These are phyloP conservation scores for Clarias batrachus DNA, from an alignment of 2,113 vertebrate genomes.

Conservation along the genomic window DNA sequence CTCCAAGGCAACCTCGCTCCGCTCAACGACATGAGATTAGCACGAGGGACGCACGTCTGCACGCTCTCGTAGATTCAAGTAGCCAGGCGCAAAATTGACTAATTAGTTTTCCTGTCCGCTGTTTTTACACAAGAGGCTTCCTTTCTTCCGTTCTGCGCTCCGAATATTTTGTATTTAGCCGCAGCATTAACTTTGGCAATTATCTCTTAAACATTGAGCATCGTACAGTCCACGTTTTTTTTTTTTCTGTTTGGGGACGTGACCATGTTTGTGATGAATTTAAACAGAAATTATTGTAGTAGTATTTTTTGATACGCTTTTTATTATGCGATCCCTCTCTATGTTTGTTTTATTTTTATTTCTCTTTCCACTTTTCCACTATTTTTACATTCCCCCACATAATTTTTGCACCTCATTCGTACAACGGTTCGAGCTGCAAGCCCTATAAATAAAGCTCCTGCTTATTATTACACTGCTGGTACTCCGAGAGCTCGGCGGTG, in stretches of 20 bases:
- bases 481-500: neutral
- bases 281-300: too few species aligned
- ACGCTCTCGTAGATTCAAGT: constrained; percentile 9
- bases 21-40: constrained; percentile 33
- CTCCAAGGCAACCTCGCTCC: neutral
- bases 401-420: too few species aligned
- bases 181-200: neutral
- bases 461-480: too few species aligned
- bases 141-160: neutral
- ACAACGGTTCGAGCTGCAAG: too few species aligned
- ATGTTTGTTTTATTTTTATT: too few species aligned
- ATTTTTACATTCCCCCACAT: too few species aligned
- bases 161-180: neutral
- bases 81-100: constrained; percentile 27
- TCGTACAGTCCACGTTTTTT: neutral
- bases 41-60: constrained; percentile 20
- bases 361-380: too few species aligned
- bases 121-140: neutral
- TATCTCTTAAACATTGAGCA: neutral
- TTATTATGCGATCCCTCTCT: too few species aligned
- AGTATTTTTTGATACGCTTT: too few species aligned
- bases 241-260: neutral
- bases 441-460: too few species aligned
- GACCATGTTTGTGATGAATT: too few species aligned
- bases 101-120: constrained; percentile 24